Evolutionary conservation across 2,113 vertebrate genomes (phyloP).

Genomic region (Aspidoscelis tigris): DNA sequence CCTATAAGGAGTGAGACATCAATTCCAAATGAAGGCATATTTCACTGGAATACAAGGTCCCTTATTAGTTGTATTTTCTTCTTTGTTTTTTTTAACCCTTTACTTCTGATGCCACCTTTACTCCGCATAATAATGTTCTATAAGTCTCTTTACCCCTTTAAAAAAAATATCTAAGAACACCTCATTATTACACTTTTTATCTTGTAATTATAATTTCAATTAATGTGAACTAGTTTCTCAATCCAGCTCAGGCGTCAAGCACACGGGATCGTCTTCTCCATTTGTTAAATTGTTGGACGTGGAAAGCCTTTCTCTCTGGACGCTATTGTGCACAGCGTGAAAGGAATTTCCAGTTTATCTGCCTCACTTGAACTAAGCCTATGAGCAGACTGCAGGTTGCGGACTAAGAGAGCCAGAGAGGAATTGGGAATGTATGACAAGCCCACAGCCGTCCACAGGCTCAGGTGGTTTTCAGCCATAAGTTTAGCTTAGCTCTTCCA

Average conservation of each 20-base stretch:
- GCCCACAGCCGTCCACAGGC: conserved; percentile 76
- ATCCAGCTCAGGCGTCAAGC: neutral
- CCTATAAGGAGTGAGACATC: too few relatives aligned
- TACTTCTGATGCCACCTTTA: too few relatives aligned
- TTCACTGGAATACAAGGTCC: too few relatives aligned
- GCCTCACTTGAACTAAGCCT: conserved; percentile 62
- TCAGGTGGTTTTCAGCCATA: conserved; percentile 91
- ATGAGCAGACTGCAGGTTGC: conserved; percentile 62
- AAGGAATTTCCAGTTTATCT: conserved; percentile 59
- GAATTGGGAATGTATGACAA: conserved; percentile 70
- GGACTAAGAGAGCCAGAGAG: conserved; percentile 56
- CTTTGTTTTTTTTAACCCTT: too few relatives aligned
- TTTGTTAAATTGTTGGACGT: conserved; percentile 29
- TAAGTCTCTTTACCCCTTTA: too few relatives aligned
- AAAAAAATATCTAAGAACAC: too few relatives aligned
- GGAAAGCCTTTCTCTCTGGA: conserved; percentile 60
- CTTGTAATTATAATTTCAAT: conserved; percentile 19
- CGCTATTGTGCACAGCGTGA: conserved; percentile 57
- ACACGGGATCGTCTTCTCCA: conserved; percentile 16
- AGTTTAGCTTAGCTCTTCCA: conserved; percentile 89
- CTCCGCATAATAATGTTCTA: too few relatives aligned
- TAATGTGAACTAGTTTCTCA: conserved; percentile 31
- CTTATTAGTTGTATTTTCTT: too few relatives aligned
- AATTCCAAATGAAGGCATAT: too few relatives aligned
- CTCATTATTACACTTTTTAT: neutral